These are phyloP conservation scores for Synanthedon andrenaeformis DNA, from an alignment of 2,888 invertebrate species.

Conservation along the genomic window DNA sequence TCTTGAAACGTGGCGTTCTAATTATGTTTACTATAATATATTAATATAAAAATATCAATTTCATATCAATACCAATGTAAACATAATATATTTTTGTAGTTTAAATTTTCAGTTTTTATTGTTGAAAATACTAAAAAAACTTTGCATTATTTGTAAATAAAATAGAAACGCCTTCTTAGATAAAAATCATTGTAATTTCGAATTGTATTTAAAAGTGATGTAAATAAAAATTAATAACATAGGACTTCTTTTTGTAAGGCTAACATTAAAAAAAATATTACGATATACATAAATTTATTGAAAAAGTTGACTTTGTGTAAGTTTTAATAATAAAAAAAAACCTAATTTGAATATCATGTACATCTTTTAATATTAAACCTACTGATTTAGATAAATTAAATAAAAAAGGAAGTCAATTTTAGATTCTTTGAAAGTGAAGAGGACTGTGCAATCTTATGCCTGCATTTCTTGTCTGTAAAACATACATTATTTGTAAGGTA, in stretches of 20 bases:
- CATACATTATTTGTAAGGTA: too few species aligned
- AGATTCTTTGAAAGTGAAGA: too few species aligned
- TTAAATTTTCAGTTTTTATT: not conserved
- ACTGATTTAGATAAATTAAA: too few species aligned
- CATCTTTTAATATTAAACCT: not conserved
- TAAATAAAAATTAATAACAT: conserved; percentile 19
- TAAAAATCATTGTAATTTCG: conserved; percentile 9
- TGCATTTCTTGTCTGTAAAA: conserved; percentile 4
- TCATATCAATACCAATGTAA: not conserved
- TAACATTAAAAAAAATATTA: not conserved
- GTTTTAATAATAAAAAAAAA: not conserved
- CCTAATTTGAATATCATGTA: too few species aligned
- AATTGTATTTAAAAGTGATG: conserved; percentile 22
- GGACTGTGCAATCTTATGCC: not conserved
- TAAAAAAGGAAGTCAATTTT: too few species aligned
- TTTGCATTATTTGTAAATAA: conserved; percentile 14
- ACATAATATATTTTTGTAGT: not conserved
- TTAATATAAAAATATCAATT: not conserved
- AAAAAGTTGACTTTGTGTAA: not conserved
- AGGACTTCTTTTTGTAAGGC: not conserved
- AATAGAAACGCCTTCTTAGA: conserved; percentile 63
- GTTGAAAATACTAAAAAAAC: not conserved
- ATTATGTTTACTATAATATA: too few species aligned
- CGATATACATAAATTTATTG: not conserved
- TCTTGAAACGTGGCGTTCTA: not conserved